phyloP scores from a whole-genome alignment of 1,140 invertebrate genomes.

The Lamellibrachia luymesi region DNA sequence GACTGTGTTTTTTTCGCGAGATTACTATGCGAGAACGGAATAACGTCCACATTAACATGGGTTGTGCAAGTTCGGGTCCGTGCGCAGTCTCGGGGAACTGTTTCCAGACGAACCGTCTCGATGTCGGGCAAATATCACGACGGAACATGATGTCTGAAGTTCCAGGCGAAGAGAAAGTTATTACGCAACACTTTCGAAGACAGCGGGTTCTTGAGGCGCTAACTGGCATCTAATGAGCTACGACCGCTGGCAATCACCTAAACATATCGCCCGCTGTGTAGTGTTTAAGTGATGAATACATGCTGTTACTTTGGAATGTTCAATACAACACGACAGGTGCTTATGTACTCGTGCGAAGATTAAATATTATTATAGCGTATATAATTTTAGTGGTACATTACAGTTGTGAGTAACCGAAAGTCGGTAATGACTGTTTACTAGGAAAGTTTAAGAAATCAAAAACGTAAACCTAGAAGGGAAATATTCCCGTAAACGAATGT shows the following conservation, averaged over 20 bases:
- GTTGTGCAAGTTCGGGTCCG: not conserved
- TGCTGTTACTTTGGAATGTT: not conserved
- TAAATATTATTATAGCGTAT: not conserved
- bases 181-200: too few relatives aligned
- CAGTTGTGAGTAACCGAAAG: not conserved
- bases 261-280: not conserved
- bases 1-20: too few relatives aligned
- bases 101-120: too few relatives aligned
- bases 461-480: not conserved
- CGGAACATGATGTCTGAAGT: too few relatives aligned
- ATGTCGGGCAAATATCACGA: too few relatives aligned
- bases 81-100: too few relatives aligned
- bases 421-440: not conserved
- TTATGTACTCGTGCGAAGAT: not conserved
- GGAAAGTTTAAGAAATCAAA: not conserved
- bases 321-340: not conserved
- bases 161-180: too few relatives aligned
- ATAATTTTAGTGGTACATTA: not conserved
- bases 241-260: not conserved
- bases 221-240: too few relatives aligned
- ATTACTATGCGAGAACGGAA: too few relatives aligned
- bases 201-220: too few relatives aligned
- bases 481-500: not conserved
- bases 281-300: not conserved
- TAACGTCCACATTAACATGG: not conserved